Conservation (phyloP, 2,888 invertebrate species). For the Galerucella calmariensis region DNA sequence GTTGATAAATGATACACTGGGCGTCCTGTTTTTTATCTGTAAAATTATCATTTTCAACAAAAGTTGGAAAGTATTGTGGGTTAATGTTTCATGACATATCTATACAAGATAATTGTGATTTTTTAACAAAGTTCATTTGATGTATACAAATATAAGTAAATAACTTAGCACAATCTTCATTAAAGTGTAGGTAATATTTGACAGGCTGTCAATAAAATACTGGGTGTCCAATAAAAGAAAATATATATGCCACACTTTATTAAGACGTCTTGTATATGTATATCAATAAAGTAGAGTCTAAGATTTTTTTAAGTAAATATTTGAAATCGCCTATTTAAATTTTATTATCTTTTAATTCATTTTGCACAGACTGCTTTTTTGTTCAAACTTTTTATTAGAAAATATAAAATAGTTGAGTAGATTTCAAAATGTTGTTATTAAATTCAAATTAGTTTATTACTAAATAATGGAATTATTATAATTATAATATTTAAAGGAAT, state of each 20-base stretch:
- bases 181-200: too few species aligned
- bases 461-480: neutral
- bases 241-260: too few species aligned
- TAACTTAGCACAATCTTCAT: too few species aligned
- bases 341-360: neutral
- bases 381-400: neutral
- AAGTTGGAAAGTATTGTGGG: neutral
- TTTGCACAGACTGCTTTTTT: neutral
- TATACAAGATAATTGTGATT: neutral
- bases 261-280: too few species aligned
- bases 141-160: too few species aligned
- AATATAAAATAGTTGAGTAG: neutral
- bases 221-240: too few species aligned
- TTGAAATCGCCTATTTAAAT: neutral
- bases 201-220: too few species aligned
- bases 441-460: neutral
- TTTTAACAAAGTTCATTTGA: neutral
- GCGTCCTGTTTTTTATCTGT: slow-evolving; percentile 30
- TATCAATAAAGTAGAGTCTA: too few species aligned
- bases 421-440: neutral
- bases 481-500: too few species aligned
- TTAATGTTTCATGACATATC: neutral
- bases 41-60: slow-evolving; percentile 23
- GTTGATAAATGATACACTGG: slow-evolving; percentile 34
- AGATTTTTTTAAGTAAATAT: neutral